Evolutionary conservation across 2,888 invertebrate genomes (phyloP), one percentile per base, ranked within the genome.

Genomic region (Terebella lapidaria): DNA sequence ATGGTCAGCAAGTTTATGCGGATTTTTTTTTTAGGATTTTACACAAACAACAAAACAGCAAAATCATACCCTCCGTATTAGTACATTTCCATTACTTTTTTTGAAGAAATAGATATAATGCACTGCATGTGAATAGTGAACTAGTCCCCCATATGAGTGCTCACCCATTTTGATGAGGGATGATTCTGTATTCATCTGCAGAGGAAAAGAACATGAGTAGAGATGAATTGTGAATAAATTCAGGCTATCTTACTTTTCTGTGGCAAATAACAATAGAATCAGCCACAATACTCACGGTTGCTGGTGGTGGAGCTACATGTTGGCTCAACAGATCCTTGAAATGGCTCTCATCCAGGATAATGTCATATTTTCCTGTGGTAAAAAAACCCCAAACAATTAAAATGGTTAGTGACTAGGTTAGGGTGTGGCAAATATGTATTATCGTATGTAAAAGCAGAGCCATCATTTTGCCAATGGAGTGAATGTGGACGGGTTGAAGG

Each of bases 281-380:
- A 15, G 22, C n/a, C 22, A 22, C 24, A 49, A 20, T 5, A 49
- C 76, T 72, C 62, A 80, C 79, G 27, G 72, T 71, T 18, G 78
- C 75, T 26, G 79, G 75, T 4, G 83, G 82, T 10, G 85, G 85
- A n/a, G 75, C 72, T 0, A 84, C 77, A 65, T 84, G 83, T 26
- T 81, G 79, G 46, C 74, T 71, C 4, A 85, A 71, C 2, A 85
- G 67, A 65, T 84, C 81, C 65, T 81, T 81, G 60, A 81, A 89
- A 79, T 92, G 92, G 47, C 85, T 84, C 71, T 91, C 91, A 74
- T 94, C 92, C 49, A 93, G 81, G n/a, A 89, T 88, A 2, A 92
- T 88, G 62, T 89, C 89, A 81, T 94, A 94, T 42, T 87, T 86
- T 18, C 95, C 95, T 76, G 67, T 47, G 28, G 59, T n/a, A 5